Percentiles rank a stretch among this genome's conserved stretches.
phyloP scores from a whole-genome alignment of 92 coral and sea anemone genomes.

The Phenganax marumi region DNA sequence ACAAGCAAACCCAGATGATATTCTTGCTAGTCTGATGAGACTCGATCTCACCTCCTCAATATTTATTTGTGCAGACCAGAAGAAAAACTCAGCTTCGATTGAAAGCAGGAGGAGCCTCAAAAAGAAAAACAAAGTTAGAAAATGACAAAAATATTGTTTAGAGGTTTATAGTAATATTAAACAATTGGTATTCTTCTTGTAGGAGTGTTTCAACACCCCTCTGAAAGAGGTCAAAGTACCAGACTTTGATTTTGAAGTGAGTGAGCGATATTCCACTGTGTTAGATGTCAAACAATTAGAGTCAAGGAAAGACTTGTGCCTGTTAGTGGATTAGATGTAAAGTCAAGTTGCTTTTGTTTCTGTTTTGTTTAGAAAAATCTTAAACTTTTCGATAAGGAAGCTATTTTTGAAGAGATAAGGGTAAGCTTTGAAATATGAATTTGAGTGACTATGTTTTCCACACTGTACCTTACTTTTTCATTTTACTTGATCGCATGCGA shows the following conservation, averaged over 20 bases:
- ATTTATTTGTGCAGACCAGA: constrained; percentile 12
- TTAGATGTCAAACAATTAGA: background rate
- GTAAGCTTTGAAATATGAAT: too few species aligned
- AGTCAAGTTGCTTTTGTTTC: too few species aligned
- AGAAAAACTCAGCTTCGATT: constrained; percentile 13
- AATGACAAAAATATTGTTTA: too few species aligned
- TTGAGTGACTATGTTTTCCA: background rate
- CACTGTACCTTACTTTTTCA: too few species aligned
- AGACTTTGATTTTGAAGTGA: constrained; percentile 77
- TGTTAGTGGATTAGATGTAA: background rate
- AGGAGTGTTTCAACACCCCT: constrained; percentile 69
- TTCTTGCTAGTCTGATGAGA: too few species aligned
- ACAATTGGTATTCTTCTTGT: background rate
- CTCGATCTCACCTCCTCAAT: too few species aligned
- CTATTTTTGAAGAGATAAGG: constrained; percentile 72
- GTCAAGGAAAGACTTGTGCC: too few species aligned
- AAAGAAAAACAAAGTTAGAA: constrained; percentile 4
- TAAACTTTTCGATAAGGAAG: constrained; percentile 76
- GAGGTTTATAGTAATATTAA: background rate
- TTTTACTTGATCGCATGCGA: too few species aligned
- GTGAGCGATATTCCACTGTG: background rate
- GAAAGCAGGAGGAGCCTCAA: constrained; percentile 23
- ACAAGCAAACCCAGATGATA: too few species aligned
- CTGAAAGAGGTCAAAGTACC: constrained; percentile 54
- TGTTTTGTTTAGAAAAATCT: constrained; percentile 62